Conservation (phyloP, 1,140 invertebrate species). For the Tachypleus tridentatus region DNA sequence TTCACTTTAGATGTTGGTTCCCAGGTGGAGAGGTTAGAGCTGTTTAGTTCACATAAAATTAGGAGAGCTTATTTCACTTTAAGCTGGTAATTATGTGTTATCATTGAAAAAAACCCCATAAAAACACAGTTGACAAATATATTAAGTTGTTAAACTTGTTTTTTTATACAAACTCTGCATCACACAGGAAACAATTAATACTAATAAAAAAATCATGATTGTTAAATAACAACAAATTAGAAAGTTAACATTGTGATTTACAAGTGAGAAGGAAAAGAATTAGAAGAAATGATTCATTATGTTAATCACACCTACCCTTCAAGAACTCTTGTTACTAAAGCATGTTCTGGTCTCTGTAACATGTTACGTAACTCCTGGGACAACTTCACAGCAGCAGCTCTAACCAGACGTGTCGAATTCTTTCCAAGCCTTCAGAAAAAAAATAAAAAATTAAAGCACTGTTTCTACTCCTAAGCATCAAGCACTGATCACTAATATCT, state of each 20-base stretch:
- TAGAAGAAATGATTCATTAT: not conserved
- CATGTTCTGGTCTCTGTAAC: slow-evolving; percentile 77
- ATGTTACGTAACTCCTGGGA: slow-evolving; percentile 89
- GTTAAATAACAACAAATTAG: slow-evolving; percentile 3
- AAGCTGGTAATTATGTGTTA: no score
- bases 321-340: slow-evolving; percentile 67
- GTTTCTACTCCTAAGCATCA: no score
- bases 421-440: slow-evolving; percentile 72
- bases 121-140: no score
- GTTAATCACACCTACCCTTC: slow-evolving; percentile 37
- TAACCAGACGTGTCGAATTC: slow-evolving; percentile 88
- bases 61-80: no score
- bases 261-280: not conserved
- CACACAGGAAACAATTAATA: not conserved
- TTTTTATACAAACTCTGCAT: no score
- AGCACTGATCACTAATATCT: no score
- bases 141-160: no score
- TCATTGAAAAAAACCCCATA: no score
- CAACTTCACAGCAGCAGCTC: slow-evolving; percentile 90
- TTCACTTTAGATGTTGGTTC: no score
- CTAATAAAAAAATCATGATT: slow-evolving; percentile 1
- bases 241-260: not conserved
- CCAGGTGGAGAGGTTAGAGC: no score
- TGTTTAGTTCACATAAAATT: no score
- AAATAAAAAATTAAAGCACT: slow-evolving; percentile 1